Conservation (phyloP, 2,113 vertebrate species). For the Centropristis striata region DNA sequence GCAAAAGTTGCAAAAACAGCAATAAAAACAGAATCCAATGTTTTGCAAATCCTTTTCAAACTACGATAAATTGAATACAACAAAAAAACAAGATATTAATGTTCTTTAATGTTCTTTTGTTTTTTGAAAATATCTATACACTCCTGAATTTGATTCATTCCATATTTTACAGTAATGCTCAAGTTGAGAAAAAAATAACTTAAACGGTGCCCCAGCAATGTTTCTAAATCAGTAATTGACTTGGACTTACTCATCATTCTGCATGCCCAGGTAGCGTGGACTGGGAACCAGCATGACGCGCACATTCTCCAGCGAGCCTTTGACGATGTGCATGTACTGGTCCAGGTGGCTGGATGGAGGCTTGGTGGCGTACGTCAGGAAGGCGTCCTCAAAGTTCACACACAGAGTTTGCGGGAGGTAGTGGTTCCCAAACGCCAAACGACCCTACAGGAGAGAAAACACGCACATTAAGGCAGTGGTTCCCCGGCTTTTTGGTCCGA, state of each 20-base stretch:
- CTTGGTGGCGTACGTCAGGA: slow-evolving; percentile 96
- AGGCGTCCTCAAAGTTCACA: slow-evolving; percentile 97
- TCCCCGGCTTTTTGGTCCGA: no score
- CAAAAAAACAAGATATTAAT: no score
- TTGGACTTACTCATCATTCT: slow-evolving; percentile 95
- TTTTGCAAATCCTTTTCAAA: no score
- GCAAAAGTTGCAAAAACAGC: no score
- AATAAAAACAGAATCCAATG: no score
- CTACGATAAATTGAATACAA: no score
- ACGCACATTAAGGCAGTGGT: no score
- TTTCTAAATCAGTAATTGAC: not conserved
- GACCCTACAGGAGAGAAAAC: slow-evolving; percentile 85
- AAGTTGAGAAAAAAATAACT: not conserved
- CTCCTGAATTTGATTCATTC: no score
- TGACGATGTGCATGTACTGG: slow-evolving; percentile 98
- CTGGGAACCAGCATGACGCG: slow-evolving; percentile 98
- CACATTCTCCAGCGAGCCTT: slow-evolving; percentile 97
- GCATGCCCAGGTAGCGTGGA: slow-evolving; percentile 94
- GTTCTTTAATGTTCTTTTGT: no score
- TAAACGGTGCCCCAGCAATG: not conserved
- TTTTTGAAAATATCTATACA: no score
- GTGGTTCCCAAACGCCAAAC: slow-evolving; percentile 97
- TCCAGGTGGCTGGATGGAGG: slow-evolving; percentile 99
- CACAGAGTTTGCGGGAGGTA: slow-evolving; percentile 96
- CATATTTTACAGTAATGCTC: not conserved